Percentiles rank a stretch among this genome's conserved stretches.
Evolutionary conservation across 2,113 vertebrate species (phyloP).

Genomic region (Centropus unirufus): DNA sequence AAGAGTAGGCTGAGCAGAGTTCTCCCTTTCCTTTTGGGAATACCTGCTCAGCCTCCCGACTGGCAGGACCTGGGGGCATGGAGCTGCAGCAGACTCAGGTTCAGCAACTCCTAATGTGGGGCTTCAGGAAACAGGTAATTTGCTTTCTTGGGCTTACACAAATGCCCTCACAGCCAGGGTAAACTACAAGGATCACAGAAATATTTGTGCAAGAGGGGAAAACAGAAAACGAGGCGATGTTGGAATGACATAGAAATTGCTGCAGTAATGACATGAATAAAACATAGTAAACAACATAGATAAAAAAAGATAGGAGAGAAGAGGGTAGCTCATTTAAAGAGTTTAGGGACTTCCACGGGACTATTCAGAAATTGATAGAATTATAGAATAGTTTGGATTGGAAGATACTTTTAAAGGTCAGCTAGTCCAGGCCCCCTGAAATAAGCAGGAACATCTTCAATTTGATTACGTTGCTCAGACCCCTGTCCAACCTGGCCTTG

Average conservation of each 20-base stretch:
- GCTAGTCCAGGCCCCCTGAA: too few relatives aligned
- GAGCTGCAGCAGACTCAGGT: not conserved
- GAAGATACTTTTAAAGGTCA: too few relatives aligned
- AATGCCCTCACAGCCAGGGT: not conserved
- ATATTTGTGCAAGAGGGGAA: not conserved
- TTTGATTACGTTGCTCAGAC: too few relatives aligned
- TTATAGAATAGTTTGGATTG: too few relatives aligned
- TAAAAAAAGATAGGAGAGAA: not conserved
- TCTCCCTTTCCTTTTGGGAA: not conserved
- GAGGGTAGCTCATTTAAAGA: not conserved
- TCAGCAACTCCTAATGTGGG: not conserved
- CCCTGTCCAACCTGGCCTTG: too few relatives aligned
- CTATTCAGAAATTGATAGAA: not conserved
- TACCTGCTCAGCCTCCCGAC: not conserved
- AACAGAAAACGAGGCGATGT: not conserved
- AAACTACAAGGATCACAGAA: not conserved
- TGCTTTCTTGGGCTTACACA: not conserved
- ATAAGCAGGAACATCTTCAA: too few relatives aligned
- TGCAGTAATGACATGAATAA: not conserved
- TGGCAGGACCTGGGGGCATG: fast-evolving
- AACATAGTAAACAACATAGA: not conserved
- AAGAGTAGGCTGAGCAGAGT: too few relatives aligned
- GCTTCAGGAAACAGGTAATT: not conserved
- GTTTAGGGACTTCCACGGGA: not conserved
- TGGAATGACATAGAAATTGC: not conserved